phyloP scores from a whole-genome alignment of 92 coral and sea anemone species.

The Epizoanthus stellaris region DNA sequence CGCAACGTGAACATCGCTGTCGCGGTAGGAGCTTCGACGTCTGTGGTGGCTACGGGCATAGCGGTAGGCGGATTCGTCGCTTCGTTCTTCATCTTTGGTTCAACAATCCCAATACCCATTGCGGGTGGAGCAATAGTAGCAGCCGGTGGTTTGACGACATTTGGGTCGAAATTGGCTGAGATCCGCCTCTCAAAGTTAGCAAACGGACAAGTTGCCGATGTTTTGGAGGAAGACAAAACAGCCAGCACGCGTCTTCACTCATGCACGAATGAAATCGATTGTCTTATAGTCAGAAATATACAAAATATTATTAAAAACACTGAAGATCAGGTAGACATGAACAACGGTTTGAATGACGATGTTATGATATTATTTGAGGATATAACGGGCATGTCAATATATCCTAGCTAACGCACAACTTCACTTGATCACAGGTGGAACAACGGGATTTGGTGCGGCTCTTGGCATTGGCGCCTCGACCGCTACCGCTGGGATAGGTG shows the following conservation, averaged over 20 bases:
- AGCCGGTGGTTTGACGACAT: slow-evolving; percentile 69
- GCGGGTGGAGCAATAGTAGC: slow-evolving; percentile 65
- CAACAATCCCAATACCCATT: slow-evolving; percentile 63
- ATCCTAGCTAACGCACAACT: slow-evolving; percentile 54
- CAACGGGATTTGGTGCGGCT: slow-evolving; percentile 62
- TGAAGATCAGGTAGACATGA: slow-evolving; percentile 7
- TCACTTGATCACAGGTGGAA: slow-evolving; percentile 53
- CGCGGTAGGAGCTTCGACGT: slow-evolving; percentile 64
- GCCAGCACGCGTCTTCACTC: slow-evolving; percentile 58
- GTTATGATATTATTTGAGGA: slow-evolving; percentile 49
- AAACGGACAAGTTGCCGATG: slow-evolving; percentile 53
- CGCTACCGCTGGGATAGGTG: slow-evolving; percentile 60
- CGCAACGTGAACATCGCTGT: slow-evolving; percentile 67
- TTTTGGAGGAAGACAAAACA: slow-evolving; percentile 55
- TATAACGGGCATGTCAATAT: slow-evolving; percentile 49
- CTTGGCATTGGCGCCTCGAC: slow-evolving; percentile 57
- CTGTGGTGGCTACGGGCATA: slow-evolving; percentile 68
- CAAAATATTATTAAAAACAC: slow-evolving; percentile 47
- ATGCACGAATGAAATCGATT: slow-evolving; percentile 42
- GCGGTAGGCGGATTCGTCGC: slow-evolving; percentile 68
- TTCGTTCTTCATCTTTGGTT: slow-evolving; percentile 69
- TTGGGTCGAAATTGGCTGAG: slow-evolving; percentile 71
- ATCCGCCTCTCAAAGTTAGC: slow-evolving; percentile 43
- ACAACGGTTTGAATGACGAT: slow-evolving; percentile 23
- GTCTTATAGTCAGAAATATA: slow-evolving; percentile 49